Conservation (phyloP, 1,140 invertebrate genomes). For the Amyelois transitella region DNA sequence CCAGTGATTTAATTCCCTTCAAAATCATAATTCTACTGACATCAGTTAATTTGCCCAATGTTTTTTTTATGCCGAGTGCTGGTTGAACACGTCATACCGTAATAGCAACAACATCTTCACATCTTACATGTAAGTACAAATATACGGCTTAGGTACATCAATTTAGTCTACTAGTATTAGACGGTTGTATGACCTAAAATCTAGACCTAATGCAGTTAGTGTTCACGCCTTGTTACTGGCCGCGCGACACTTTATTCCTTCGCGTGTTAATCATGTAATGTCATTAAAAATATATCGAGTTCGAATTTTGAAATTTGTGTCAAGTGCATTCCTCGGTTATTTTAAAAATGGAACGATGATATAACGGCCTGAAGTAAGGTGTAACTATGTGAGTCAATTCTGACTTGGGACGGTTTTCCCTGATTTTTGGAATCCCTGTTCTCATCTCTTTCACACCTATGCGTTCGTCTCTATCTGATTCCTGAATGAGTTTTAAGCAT, state of each 20-base stretch:
- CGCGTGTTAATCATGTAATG: not conserved
- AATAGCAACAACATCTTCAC: not conserved
- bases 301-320: constrained; percentile 5
- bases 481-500: constrained; percentile 29
- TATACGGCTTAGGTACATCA: not conserved
- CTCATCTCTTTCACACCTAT: constrained; percentile 13
- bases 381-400: constrained; percentile 5
- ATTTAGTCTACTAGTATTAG: constrained; percentile 18
- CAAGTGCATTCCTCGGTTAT: constrained; percentile 1
- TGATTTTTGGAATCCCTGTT: constrained; percentile 20
- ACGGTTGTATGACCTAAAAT: constrained; percentile 38
- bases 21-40: constrained; percentile 1
- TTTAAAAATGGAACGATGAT: constrained; percentile 1
- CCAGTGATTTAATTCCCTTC: not conserved
- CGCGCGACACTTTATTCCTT: not conserved
- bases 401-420: constrained; percentile 16
- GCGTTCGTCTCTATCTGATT: constrained; percentile 19
- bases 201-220: constrained; percentile 40
- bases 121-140: constrained; percentile 23
- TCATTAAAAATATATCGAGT: not conserved
- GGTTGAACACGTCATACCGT: not conserved
- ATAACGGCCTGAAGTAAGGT: constrained; percentile 10
- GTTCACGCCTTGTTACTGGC: constrained; percentile 1
- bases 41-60: constrained; percentile 6
- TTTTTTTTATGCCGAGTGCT: not conserved